Evolutionary conservation across 2,888 invertebrate species (phyloP).

Genomic region (Heliconius cydno): DNA sequence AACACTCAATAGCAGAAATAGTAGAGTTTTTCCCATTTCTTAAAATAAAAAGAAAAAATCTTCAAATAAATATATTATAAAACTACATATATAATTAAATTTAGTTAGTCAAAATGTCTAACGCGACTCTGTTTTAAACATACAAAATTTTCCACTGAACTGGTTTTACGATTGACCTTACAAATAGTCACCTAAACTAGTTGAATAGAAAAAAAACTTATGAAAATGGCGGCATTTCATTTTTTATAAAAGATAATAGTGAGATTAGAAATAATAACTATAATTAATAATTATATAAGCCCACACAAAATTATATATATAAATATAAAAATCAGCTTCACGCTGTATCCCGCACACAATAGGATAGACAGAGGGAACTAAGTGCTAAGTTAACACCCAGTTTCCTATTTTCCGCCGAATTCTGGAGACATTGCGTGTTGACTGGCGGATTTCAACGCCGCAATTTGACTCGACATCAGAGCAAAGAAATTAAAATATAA

Average conservation of each 20-base stretch:
- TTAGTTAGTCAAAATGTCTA: neutral
- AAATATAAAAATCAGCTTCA: too few species aligned
- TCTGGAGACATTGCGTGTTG: too few species aligned
- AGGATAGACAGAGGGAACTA: too few species aligned
- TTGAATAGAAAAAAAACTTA: constrained; percentile 4
- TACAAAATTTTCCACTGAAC: constrained; percentile 9
- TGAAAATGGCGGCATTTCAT: neutral
- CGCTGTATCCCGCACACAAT: too few species aligned
- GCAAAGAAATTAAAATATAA: too few species aligned
- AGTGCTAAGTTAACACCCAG: too few species aligned
- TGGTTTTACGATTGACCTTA: constrained; percentile 3
- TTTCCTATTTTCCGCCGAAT: too few species aligned
- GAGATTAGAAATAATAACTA: neutral
- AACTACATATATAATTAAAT: neutral
- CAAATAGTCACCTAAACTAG: neutral
- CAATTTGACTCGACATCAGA: too few species aligned
- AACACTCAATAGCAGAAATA: constrained; percentile 10
- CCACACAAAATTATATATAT: too few species aligned
- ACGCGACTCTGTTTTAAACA: neutral
- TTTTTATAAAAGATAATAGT: neutral
- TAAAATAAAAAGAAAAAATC: neutral
- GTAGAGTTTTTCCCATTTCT: neutral
- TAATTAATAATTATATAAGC: too few species aligned
- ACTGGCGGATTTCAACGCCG: too few species aligned
- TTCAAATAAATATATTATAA: neutral